Evolutionary conservation across 2,888 invertebrate genomes (phyloP).

Genomic region (Patella pellucida): DNA sequence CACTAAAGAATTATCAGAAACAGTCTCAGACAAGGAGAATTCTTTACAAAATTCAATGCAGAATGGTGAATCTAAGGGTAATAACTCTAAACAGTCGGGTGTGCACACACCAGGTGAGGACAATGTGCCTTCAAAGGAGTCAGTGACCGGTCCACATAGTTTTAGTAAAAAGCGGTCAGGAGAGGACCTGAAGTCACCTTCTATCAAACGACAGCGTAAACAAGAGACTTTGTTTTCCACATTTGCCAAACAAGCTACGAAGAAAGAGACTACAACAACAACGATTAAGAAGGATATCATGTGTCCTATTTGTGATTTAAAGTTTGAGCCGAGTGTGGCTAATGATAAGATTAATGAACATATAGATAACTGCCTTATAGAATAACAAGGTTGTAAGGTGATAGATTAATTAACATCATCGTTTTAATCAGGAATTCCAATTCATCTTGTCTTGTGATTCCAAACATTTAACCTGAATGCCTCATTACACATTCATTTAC

Average conservation of each 20-base stretch:
- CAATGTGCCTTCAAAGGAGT: conserved; percentile 10
- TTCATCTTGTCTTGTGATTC: no score
- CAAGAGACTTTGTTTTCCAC: conserved; percentile 51
- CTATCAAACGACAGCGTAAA: conserved; percentile 41
- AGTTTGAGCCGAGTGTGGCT: conserved; percentile 48
- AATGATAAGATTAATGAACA: conserved; percentile 64
- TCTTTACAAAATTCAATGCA: neutral
- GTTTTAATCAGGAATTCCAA: neutral
- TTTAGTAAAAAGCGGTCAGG: conserved; percentile 23
- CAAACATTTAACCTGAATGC: no score
- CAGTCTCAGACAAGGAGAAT: neutral
- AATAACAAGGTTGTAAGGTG: conserved; percentile 30
- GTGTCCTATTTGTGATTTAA: conserved; percentile 60
- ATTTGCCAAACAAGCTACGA: conserved; percentile 42
- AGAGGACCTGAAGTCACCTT: conserved; percentile 17
- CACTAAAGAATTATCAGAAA: neutral
- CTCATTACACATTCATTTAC: no score
- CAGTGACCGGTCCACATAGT: neutral
- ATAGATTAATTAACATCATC: neutral
- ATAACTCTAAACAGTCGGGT: neutral
- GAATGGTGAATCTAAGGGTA: conserved; percentile 7
- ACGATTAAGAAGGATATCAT: conserved; percentile 17
- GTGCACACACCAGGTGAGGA: neutral
- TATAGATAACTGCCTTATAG: conserved; percentile 66
- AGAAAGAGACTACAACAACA: conserved; percentile 10